These are phyloP conservation scores for Oryzias woworae DNA, from an alignment of 2,113 vertebrate genomes.

Conservation along the genomic window DNA sequence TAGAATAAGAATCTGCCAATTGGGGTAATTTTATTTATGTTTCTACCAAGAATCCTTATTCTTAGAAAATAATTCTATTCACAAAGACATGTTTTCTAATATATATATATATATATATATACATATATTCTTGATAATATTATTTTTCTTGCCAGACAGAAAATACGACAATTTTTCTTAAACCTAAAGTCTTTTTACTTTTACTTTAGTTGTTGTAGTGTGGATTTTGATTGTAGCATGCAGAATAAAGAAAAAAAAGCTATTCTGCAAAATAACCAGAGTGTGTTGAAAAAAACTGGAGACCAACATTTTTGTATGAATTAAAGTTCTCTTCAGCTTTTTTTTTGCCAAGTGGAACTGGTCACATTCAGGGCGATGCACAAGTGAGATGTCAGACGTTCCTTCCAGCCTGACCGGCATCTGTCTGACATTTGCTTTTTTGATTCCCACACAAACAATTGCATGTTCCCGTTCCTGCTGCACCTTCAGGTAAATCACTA, in stretches of 20 bases:
- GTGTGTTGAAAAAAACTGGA: not conserved
- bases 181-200: not conserved
- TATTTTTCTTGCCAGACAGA: too few relatives aligned
- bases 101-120: too few relatives aligned
- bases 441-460: constrained; percentile 3
- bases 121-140: too few relatives aligned
- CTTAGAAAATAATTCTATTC: too few relatives aligned
- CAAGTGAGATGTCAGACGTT: constrained; percentile 36
- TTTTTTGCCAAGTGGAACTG: constrained; percentile 5
- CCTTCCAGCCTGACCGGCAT: constrained; percentile 30
- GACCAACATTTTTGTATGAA: not conserved
- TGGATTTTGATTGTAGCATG: not conserved
- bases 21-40: too few relatives aligned
- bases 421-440: constrained; percentile 37
- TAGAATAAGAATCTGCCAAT: too few relatives aligned
- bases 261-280: not conserved
- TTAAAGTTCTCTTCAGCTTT: constrained; percentile 1
- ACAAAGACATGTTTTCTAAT: too few relatives aligned
- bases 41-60: too few relatives aligned
- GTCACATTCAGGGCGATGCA: constrained; percentile 42
- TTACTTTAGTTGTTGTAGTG: not conserved
- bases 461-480: constrained; percentile 11
- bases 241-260: not conserved
- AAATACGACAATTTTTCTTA: too few relatives aligned
- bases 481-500: too few relatives aligned